phyloP scores from a whole-genome alignment of 1,140 invertebrate genomes.

The Galendromus occidentalis region DNA sequence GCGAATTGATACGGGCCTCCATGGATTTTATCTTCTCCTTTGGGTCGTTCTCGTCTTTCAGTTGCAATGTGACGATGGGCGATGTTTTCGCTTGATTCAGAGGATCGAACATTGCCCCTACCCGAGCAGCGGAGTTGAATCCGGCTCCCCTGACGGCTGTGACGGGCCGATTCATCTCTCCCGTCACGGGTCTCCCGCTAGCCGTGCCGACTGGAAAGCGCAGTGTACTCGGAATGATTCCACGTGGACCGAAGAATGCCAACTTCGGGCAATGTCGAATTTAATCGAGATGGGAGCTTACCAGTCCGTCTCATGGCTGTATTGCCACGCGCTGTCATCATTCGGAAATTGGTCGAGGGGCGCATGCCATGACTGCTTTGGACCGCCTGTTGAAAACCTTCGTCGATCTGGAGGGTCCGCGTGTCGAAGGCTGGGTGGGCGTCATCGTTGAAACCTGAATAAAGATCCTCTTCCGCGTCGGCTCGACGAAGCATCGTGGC shows the following conservation, averaged over 20 bases:
- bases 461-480: slow-evolving; percentile 33
- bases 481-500: not conserved
- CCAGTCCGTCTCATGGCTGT: slow-evolving; percentile 13
- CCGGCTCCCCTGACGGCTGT: slow-evolving; percentile 87
- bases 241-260: not conserved
- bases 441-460: slow-evolving; percentile 46
- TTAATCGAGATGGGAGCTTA: slow-evolving; percentile 17
- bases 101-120: slow-evolving; percentile 42
- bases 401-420: slow-evolving; percentile 41
- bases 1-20: slow-evolving; percentile 55
- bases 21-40: slow-evolving; percentile 63
- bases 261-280: slow-evolving; percentile 10
- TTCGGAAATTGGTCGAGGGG: slow-evolving; percentile 28
- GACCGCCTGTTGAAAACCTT: slow-evolving; percentile 40
- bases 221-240: not conserved
- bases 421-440: slow-evolving; percentile 37
- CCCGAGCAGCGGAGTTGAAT: slow-evolving; percentile 49
- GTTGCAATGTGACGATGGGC: slow-evolving; percentile 20
- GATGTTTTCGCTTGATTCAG: slow-evolving; percentile 42
- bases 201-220: slow-evolving; percentile 21
- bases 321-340: slow-evolving; percentile 15
- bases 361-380: slow-evolving; percentile 38
- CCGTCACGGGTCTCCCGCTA: slow-evolving; percentile 14
- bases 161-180: slow-evolving; percentile 47
- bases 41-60: slow-evolving; percentile 35